Evolutionary conservation across 2,888 invertebrate genomes (phyloP).

Genomic region (Epinotia nisella): DNA sequence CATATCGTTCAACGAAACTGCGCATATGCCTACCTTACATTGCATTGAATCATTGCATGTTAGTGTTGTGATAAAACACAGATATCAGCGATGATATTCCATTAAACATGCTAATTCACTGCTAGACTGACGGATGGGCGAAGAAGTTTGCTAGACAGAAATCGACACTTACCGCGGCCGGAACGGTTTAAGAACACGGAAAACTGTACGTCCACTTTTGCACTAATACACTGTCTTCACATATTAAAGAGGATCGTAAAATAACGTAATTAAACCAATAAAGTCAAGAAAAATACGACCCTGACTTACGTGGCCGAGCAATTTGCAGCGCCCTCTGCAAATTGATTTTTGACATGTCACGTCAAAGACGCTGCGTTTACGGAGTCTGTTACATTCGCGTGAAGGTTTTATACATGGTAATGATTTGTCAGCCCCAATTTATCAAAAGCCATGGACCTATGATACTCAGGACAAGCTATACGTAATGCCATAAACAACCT

Average conservation of each 20-base stretch:
- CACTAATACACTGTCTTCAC: conserved; percentile 75
- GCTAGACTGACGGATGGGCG: conserved; percentile 71
- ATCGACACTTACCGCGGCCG: conserved; percentile 67
- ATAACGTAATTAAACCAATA: conserved; percentile 70
- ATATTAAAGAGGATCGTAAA: conserved; percentile 69
- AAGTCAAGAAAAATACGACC: conserved; percentile 79
- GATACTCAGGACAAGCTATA: no score
- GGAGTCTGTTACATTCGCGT: conserved; percentile 19
- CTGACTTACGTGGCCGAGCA: conserved; percentile 84
- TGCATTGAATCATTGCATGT: conserved; percentile 51
- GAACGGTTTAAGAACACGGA: conserved; percentile 63
- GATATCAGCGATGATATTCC: conserved; percentile 65
- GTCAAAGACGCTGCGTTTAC: conserved; percentile 56
- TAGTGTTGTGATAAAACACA: conserved; percentile 66
- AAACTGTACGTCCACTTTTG: conserved; percentile 64
- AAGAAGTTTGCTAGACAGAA: conserved; percentile 51
- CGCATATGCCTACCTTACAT: conserved; percentile 18
- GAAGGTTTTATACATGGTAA: no score
- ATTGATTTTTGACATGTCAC: conserved; percentile 74
- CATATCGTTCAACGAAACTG: conserved; percentile 17
- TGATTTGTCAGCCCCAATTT: no score
- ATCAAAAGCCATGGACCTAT: no score
- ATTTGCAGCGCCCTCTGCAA: conserved; percentile 79
- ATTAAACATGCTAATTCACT: conserved; percentile 80
- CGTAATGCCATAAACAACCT: no score